Percentiles rank a stretch among this genome's conserved stretches.
These are phyloP conservation scores for Calliphora vicina DNA, from an alignment of 1,140 invertebrate species.

Conservation along the genomic window DNA sequence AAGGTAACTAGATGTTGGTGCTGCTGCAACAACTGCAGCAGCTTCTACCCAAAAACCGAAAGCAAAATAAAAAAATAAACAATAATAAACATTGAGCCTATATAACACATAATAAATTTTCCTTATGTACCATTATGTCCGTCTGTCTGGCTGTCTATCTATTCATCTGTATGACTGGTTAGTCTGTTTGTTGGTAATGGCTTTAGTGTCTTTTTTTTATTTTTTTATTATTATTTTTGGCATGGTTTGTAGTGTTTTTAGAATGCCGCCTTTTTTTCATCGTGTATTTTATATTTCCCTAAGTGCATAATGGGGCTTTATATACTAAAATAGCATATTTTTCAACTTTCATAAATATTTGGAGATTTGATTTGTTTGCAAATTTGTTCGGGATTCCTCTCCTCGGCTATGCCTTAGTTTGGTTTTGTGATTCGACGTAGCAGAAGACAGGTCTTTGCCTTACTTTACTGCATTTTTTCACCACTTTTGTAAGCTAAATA, in stretches of 20 bases:
- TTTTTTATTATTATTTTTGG: not conserved
- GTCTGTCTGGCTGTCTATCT: not conserved
- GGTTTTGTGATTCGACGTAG: too few species aligned
- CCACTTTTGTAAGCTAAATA: too few species aligned
- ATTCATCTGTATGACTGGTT: not conserved
- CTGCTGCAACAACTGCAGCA: not conserved
- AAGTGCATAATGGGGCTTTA: not conserved
- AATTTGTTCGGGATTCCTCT: too few species aligned
- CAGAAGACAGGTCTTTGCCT: too few species aligned
- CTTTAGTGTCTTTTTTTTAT: too few species aligned
- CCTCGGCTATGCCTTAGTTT: too few species aligned
- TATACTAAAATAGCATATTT: too few species aligned
- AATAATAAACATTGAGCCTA: conserved; percentile 7
- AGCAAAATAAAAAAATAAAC: not conserved
- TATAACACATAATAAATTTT: conserved; percentile 35
- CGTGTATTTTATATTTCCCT: not conserved
- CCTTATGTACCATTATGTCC: conserved; percentile 8
- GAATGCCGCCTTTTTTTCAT: not conserved
- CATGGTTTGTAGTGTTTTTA: conserved; percentile 1
- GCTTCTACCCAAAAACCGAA: not conserved
- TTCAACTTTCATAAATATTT: too few species aligned
- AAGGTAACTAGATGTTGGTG: not conserved
- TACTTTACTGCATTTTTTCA: too few species aligned
- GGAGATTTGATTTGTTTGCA: too few species aligned
- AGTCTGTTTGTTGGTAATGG: not conserved